Evolutionary conservation across 2,113 vertebrate species (phyloP).

Genomic region (Oplegnathus fasciatus): DNA sequence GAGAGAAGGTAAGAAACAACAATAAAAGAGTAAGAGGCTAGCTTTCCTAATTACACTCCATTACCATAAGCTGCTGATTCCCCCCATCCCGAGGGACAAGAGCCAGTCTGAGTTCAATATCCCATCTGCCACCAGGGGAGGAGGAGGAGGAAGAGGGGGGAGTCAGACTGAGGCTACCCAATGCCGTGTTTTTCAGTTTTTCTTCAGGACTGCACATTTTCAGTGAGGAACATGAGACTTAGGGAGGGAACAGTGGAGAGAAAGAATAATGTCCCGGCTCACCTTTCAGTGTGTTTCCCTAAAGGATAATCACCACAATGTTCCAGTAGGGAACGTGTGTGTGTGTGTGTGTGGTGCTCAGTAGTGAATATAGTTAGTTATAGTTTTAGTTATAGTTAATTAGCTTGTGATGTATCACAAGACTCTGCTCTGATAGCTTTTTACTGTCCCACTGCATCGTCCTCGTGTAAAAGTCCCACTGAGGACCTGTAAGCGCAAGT

Average conservation of each 20-base stretch:
- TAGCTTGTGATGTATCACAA: background rate
- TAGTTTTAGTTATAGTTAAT: too few species aligned
- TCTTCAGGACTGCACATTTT: constrained; percentile 30
- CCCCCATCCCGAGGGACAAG: constrained; percentile 40
- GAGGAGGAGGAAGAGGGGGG: constrained; percentile 11
- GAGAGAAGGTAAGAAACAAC: background rate
- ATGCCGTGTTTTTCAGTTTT: constrained; percentile 39
- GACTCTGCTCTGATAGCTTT: background rate
- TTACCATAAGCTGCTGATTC: constrained; percentile 55
- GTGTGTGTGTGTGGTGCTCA: constrained; percentile 14
- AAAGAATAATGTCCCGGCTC: constrained; percentile 60
- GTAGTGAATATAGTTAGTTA: too few species aligned
- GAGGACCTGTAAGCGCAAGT: background rate
- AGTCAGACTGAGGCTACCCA: constrained; percentile 19
- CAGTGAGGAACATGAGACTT: constrained; percentile 53
- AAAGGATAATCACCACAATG: constrained; percentile 34
- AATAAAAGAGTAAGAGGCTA: background rate
- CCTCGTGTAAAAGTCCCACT: background rate
- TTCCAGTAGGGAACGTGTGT: background rate
- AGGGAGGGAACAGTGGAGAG: constrained; percentile 52
- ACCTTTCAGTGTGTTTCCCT: constrained; percentile 52
- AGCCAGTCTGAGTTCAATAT: constrained; percentile 66
- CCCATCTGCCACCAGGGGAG: constrained; percentile 66
- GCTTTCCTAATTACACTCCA: constrained; percentile 38
- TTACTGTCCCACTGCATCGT: background rate